A percentile compares a stretch with the other conserved stretches of the same genome.
phyloP scores from a whole-genome alignment of 2,888 invertebrate genomes.

The Dyspetes luteomarginatus region DNA sequence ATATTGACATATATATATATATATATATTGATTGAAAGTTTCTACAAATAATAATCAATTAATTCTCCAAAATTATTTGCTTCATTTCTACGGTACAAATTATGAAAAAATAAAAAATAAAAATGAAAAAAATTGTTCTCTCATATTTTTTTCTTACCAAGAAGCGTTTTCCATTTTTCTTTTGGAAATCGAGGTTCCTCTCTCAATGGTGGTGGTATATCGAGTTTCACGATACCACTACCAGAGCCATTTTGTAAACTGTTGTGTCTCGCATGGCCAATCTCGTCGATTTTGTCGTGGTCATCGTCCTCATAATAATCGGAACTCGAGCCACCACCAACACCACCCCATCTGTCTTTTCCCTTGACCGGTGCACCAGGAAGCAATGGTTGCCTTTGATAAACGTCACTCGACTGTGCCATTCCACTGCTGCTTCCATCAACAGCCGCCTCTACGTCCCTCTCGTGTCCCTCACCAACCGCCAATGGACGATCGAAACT shows the following conservation, averaged over 20 bases:
- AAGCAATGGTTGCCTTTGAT: conserved; percentile 86
- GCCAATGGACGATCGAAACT: conserved; percentile 85
- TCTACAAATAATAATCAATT: not conserved
- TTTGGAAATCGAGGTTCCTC: conserved; percentile 92
- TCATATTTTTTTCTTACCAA: conserved; percentile 82
- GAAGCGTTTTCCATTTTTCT: conserved; percentile 92
- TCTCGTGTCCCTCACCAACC: conserved; percentile 77
- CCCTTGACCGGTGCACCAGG: conserved; percentile 83
- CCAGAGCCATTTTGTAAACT: conserved; percentile 80
- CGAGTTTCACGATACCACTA: conserved; percentile 86
- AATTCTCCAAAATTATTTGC: not conserved
- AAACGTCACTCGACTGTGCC: conserved; percentile 84
- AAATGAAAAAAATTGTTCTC: not conserved
- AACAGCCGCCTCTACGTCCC: conserved; percentile 83
- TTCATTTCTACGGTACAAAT: not conserved
- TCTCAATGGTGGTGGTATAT: conserved; percentile 87
- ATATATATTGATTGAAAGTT: not conserved
- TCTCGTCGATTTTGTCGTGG: conserved; percentile 83
- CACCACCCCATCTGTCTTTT: conserved; percentile 84
- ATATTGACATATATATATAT: no score
- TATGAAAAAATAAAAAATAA: not conserved
- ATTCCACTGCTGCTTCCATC: conserved; percentile 82
- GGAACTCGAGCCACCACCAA: conserved; percentile 80
- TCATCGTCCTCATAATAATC: conserved; percentile 84
- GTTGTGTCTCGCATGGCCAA: conserved; percentile 76